These are phyloP conservation scores for Malurus leucopterus DNA, from an alignment of 2,797 vertebrate species.

Conservation along the genomic window DNA sequence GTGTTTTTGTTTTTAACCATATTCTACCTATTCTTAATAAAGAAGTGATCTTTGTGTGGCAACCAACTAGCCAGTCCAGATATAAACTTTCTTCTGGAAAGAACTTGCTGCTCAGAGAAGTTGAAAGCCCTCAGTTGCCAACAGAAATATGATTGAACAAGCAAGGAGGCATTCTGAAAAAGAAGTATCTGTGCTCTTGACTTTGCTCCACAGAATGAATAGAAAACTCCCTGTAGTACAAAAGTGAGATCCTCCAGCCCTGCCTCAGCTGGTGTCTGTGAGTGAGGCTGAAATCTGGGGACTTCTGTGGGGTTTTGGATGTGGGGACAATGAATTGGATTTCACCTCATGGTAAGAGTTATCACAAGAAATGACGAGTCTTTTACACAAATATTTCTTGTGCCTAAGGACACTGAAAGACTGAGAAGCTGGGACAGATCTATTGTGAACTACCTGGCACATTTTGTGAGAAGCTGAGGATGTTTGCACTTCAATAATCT, in stretches of 20 bases:
- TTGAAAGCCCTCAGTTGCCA: conserved; percentile 12
- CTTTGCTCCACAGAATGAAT: not conserved
- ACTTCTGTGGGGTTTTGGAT: not conserved
- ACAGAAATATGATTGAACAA: conserved; percentile 7
- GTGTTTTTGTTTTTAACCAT: not conserved
- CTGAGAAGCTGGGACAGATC: not conserved
- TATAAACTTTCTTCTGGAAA: not conserved
- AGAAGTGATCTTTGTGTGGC: not conserved
- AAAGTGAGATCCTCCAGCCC: not conserved
- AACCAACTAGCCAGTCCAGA: not conserved
- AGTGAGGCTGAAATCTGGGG: not conserved
- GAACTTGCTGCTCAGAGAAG: not conserved
- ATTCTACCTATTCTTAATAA: not conserved
- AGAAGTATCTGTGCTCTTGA: not conserved
- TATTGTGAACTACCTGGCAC: not conserved
- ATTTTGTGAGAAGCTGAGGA: not conserved
- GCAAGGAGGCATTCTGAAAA: not conserved
- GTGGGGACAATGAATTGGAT: not conserved
- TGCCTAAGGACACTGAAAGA: not conserved
- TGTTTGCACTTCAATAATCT: not conserved
- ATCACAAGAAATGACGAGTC: not conserved
- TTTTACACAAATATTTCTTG: not conserved
- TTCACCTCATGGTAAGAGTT: not conserved
- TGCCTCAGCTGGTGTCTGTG: not conserved
- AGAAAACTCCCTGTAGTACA: not conserved